Percentiles rank a stretch among this genome's conserved stretches.
These are phyloP conservation scores for Periophthalmus modestus DNA, from an alignment of 2,113 vertebrate genomes.

Conservation along the genomic window DNA sequence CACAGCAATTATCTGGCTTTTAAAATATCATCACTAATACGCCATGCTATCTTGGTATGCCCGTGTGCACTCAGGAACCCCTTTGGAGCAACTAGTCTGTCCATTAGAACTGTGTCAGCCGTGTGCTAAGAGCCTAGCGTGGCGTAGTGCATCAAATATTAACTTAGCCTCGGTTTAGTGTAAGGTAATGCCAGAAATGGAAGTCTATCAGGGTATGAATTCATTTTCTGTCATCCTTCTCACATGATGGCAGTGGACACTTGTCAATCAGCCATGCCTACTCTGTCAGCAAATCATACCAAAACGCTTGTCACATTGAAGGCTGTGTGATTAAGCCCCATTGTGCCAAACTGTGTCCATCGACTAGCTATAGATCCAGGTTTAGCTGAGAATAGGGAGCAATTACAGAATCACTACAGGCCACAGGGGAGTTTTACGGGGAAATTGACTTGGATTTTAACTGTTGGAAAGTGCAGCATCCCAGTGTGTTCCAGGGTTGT, in stretches of 20 bases:
- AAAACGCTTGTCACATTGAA: slow-evolving; percentile 45
- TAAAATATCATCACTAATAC: slow-evolving; percentile 56
- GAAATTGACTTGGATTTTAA: slow-evolving; percentile 28
- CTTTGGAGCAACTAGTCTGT: slow-evolving; percentile 44
- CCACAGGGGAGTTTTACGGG: slow-evolving; percentile 40
- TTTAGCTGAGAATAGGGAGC: slow-evolving; percentile 46
- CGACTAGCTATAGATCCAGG: slow-evolving; percentile 66
- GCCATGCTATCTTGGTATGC: slow-evolving; percentile 49
- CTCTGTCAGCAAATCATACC: slow-evolving; percentile 31
- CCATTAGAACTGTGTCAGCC: slow-evolving; percentile 60
- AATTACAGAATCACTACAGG: slow-evolving; percentile 59
- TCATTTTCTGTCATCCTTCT: slow-evolving; percentile 21
- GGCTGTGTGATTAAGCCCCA: slow-evolving; percentile 38
- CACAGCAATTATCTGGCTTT: slow-evolving; percentile 59
- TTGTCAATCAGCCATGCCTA: slow-evolving; percentile 58
- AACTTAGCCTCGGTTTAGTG: slow-evolving; percentile 39
- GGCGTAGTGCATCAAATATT: slow-evolving; percentile 61
- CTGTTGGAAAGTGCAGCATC: slow-evolving; percentile 9
- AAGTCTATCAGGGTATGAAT: slow-evolving; percentile 10
- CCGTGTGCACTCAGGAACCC: slow-evolving; percentile 35
- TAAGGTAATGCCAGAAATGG: slow-evolving; percentile 26
- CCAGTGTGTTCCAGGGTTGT: not conserved
- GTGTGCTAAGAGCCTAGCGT: slow-evolving; percentile 24
- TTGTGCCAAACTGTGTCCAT: slow-evolving; percentile 51
- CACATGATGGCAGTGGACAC: slow-evolving; percentile 44